Conservation (phyloP, 2,113 vertebrate species). For the Felis chaus region DNA sequence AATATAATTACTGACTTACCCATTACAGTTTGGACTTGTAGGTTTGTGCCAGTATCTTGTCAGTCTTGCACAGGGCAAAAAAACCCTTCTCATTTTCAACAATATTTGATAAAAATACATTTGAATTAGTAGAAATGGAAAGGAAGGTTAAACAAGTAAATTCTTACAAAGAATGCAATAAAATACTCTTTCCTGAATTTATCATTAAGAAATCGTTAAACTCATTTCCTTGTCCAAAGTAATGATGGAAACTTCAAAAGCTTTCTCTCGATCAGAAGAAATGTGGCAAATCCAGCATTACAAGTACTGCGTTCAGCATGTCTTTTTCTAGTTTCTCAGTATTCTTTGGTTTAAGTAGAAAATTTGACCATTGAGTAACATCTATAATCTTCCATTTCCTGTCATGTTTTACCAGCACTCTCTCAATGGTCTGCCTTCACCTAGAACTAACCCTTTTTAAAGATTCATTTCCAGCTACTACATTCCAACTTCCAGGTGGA, state of each 20-base stretch:
- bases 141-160: background rate
- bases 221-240: background rate
- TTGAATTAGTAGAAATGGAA: background rate
- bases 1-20: background rate
- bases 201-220: background rate
- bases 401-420: background rate
- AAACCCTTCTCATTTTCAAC: background rate
- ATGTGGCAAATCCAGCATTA: background rate
- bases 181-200: background rate
- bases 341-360: background rate
- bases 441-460: background rate
- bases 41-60: background rate
- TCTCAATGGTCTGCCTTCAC: background rate
- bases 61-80: background rate
- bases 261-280: background rate
- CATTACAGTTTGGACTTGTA: background rate
- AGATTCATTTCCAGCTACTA: background rate
- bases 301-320: background rate
- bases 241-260: background rate
- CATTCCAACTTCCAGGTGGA: background rate
- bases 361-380: background rate
- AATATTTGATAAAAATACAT: background rate
- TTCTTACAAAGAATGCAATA: background rate
- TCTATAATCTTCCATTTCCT: background rate
- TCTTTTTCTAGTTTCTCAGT: conserved; percentile 4